Evolutionary conservation across 2,888 invertebrate genomes (phyloP), one percentile per base, ranked within the genome.

Genomic region (Gerris lacustris): DNA sequence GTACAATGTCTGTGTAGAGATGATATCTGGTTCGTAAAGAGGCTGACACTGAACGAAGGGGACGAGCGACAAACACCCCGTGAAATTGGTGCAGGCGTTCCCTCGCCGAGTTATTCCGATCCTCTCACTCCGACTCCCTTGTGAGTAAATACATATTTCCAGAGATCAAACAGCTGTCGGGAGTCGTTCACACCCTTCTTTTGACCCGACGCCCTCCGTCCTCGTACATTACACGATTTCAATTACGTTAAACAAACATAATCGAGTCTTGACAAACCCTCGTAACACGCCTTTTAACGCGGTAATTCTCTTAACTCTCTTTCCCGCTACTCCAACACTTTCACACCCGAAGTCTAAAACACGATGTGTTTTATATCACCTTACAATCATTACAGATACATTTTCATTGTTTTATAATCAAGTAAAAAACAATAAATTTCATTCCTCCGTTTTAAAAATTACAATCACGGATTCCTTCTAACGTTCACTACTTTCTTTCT

Each of bases 131-230:
- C 31, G 2, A 11, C 55, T 55, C 55, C 55, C 55, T 55, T 9
- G 55, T 55, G 55, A 55, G 55, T 55, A 55, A 55, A 55, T 55
- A 55, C 55, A 55, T 55, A 55, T 55, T 55, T 55, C 15, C 11
- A 55, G 55, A 55, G 55, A 55, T 55, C 55, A 55, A 55, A 55
- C 55, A 55, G 55, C 55, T 55, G 55, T 55, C 5, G 55, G 7
- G 47, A 11, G 47, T 47, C 11, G 47, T 47, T 47, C 47, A 15
- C 55, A 55, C 9, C 55, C 55, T 15, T 15, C 15, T 55, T 55
- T 55, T 55, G 31, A 31, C 31, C 31, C 31, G 31, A 4, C 31
- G 31, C 31, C 31, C 31, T 31, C 15, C 55, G 9, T 55, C 55
- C 55, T 55, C 15, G 15, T 55, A 55, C 55, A 55, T 55, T 55